Conservation (phyloP, 2,113 vertebrate genomes). For the Cryptomyrus ogoouensis region DNA sequence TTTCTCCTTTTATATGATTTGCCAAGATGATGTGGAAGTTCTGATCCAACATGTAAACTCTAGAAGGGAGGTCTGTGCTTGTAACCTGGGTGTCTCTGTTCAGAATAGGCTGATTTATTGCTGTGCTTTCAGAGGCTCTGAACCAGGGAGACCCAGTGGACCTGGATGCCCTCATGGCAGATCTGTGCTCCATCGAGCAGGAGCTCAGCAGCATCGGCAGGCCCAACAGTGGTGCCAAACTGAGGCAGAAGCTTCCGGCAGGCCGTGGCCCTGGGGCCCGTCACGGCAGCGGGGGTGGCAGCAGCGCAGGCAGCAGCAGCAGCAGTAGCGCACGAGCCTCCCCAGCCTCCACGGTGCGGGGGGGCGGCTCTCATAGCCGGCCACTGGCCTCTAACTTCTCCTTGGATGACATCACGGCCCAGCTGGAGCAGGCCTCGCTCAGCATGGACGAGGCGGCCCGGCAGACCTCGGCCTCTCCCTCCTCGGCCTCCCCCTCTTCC, state of each 20-base stretch:
- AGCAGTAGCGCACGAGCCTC: constrained; percentile 74
- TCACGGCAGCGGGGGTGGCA: constrained; percentile 60
- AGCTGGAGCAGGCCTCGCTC: constrained; percentile 89
- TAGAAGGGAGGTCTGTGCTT: neutral
- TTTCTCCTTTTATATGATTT: neutral
- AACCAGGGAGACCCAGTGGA: constrained; percentile 93
- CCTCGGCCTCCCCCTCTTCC: constrained; percentile 45
- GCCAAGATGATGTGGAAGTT: neutral
- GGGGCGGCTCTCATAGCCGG: constrained; percentile 49
- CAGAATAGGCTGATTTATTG: neutral
- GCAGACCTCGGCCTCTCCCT: constrained; percentile 63
- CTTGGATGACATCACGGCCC: constrained; percentile 93
- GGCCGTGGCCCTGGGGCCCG: constrained; percentile 46
- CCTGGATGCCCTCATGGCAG: constrained; percentile 95
- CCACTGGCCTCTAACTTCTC: constrained; percentile 78
- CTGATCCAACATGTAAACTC: neutral
- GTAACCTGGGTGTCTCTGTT: neutral
- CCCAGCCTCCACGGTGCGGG: constrained; percentile 74
- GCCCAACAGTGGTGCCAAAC: constrained; percentile 67
- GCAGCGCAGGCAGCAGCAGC: constrained; percentile 70
- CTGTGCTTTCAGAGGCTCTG: constrained; percentile 79
- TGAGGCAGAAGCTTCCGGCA: constrained; percentile 61
- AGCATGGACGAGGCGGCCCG: constrained; percentile 98
- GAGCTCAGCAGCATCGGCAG: constrained; percentile 87
- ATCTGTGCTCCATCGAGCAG: constrained; percentile 95